These are phyloP conservation scores for Strix occidentalis DNA, from an alignment of 2,797 vertebrate species.

Conservation along the genomic window DNA sequence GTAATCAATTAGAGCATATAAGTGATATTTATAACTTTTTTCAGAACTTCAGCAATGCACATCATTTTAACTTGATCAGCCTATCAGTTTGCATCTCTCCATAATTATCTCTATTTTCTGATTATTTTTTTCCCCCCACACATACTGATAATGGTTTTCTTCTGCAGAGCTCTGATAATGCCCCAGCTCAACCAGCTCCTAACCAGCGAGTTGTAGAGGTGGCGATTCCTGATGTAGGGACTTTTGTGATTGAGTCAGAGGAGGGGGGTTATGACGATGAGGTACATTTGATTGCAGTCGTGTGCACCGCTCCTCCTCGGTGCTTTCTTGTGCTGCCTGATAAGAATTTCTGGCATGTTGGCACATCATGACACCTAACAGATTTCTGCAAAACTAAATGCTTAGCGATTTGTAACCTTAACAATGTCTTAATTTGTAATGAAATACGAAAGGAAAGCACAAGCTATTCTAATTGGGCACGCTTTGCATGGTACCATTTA, in stretches of 20 bases:
- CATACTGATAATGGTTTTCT: constrained; percentile 69
- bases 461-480: constrained; percentile 17
- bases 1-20: background rate
- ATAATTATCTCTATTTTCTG: background rate
- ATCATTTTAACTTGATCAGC: background rate
- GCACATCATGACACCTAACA: constrained; percentile 54
- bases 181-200: constrained; percentile 76
- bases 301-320: constrained; percentile 69
- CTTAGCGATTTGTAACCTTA: background rate
- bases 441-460: background rate
- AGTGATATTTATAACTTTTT: background rate
- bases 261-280: constrained; percentile 97
- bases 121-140: background rate
- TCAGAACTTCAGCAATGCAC: background rate
- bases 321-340: constrained; percentile 62
- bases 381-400: constrained; percentile 43
- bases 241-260: constrained; percentile 93
- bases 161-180: constrained; percentile 80
- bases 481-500: constrained; percentile 55
- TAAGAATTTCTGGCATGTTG: constrained; percentile 70
- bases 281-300: constrained; percentile 81
- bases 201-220: constrained; percentile 91
- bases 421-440: background rate
- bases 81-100: background rate
- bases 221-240: constrained; percentile 93